phyloP scores from a whole-genome alignment of 2,113 vertebrate genomes.

The Cichladusa arquata region DNA sequence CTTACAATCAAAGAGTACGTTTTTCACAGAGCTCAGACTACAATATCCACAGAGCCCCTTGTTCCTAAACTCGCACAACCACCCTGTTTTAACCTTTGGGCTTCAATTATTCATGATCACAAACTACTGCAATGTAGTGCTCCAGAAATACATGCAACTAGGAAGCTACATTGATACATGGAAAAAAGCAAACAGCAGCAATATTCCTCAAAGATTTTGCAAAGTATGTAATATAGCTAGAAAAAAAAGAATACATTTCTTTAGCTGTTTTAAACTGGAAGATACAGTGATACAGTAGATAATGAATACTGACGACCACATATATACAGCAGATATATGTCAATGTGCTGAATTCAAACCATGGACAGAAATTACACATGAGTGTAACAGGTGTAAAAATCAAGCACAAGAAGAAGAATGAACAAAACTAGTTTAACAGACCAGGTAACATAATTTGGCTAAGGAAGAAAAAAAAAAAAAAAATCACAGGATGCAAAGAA shows the following conservation, averaged over 20 bases:
- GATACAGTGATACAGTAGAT: not conserved
- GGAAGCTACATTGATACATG: not conserved
- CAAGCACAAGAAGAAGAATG: not conserved
- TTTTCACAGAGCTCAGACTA: not conserved
- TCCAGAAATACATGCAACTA: not conserved
- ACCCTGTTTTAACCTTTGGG: not conserved
- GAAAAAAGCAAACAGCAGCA: not conserved
- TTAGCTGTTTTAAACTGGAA: not conserved
- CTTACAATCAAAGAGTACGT: fast-evolving
- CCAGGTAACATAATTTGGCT: not conserved
- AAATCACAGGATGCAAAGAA: not conserved
- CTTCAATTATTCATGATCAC: not conserved
- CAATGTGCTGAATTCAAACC: not conserved
- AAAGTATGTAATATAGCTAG: not conserved
- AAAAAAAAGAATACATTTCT: not conserved
- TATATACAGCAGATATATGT: not conserved
- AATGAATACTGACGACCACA: not conserved
- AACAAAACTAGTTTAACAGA: not conserved
- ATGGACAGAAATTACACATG: not conserved
- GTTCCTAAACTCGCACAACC: not conserved
- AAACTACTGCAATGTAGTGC: not conserved
- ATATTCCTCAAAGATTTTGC: not conserved
- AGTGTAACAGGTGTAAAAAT: not conserved
- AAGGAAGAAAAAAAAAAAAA: not conserved
- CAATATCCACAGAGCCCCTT: not conserved